phyloP scores from a whole-genome alignment of 2,888 invertebrate species.

The Urechis unicinctus region DNA sequence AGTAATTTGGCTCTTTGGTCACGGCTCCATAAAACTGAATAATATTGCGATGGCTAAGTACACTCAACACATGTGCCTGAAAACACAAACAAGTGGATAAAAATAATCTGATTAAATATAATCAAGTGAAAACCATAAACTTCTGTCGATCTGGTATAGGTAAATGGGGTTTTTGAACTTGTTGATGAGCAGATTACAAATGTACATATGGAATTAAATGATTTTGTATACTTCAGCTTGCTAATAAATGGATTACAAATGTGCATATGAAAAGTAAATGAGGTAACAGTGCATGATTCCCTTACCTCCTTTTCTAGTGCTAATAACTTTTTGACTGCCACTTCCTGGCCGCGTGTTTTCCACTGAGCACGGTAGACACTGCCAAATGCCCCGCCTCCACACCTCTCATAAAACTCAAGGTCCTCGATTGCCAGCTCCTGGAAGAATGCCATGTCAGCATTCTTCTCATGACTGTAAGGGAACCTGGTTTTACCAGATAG shows the following conservation, averaged over 20 bases:
- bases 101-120: no score
- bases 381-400: constrained; percentile 51
- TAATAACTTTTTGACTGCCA: constrained; percentile 50
- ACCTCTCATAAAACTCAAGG: constrained; percentile 48
- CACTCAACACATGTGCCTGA: constrained; percentile 50
- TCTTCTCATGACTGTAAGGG: no score
- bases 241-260: no score
- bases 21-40: constrained; percentile 52
- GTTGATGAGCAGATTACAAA: no score
- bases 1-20: constrained; percentile 47
- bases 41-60: constrained; percentile 50
- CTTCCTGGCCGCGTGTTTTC: constrained; percentile 43
- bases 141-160: no score
- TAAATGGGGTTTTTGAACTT: no score
- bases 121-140: no score
- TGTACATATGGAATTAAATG: no score
- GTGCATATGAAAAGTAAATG: background rate
- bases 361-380: constrained; percentile 50
- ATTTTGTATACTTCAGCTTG: no score
- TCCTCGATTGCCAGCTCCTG: constrained; percentile 46
- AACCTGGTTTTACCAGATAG: no score
- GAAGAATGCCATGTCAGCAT: constrained; percentile 23
- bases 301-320: constrained; percentile 49
- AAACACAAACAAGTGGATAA: no score
- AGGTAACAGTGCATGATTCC: background rate